Evolutionary conservation across 2,888 invertebrate species (phyloP), one percentile per base, ranked within the genome.

Genomic region (Andrena minutula): DNA sequence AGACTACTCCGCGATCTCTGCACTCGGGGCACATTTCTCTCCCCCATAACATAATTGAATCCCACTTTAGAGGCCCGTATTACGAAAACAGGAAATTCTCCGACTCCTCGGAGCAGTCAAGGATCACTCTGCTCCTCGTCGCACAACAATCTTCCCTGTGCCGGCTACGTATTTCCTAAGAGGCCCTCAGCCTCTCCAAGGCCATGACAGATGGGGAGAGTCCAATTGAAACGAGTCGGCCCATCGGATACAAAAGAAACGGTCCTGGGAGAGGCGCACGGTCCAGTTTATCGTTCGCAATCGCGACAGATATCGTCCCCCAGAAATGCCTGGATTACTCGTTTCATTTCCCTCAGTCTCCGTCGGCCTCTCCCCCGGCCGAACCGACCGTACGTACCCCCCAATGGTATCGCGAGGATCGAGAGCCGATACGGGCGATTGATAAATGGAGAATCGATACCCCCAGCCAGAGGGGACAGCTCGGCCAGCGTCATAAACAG

Each of bases 401-500:
- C 20, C 10, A 3, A 23, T 26, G 23, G 56, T 56, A 56, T 56
- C 28, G 49, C 49, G n/a, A 49, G 61, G 72, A 82, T 79, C 74
- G 76, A 75, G 74, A 72, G 65, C 73, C 80, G 84, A 79, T 81
- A 85, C 69, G 32, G 64, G 20, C 73, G 74, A 86, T 88, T 88
- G 88, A 88, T 82, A 85, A 88, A 88, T 88, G 86, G 85, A 64
- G 75, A 75, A 86, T 81, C 80, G 82, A 78, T 83, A 61, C 61
- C 6, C 74, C 58, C 7, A 26, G 35, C 28, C 41, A 61, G 63
- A 41, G 53, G 72, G 61, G 70, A 79, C 75, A 56, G 63, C 71
- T 51, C 23, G 51, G 64, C 63, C 65, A 47, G 68, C 84, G 86
- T 88, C 88, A 79, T 76, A 69, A 86, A 85, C 88, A 88, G 88